Percentiles rank a stretch among this genome's conserved stretches.
phyloP scores from a whole-genome alignment of 1,140 invertebrate genomes.

The Drosophila grimshawi region DNA sequence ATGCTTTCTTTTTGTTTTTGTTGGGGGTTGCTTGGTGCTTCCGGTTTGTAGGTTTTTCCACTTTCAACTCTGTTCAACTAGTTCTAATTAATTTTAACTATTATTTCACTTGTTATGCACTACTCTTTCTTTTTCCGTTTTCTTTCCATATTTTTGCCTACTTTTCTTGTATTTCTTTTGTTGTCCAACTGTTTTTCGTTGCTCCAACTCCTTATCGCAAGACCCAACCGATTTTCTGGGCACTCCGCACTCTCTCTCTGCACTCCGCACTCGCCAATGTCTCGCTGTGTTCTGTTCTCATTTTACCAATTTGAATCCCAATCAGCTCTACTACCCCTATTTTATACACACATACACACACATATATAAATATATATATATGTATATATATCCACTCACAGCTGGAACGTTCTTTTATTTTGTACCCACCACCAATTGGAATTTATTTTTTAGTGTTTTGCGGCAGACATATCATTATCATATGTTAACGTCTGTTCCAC shows the following conservation, averaged over 20 bases:
- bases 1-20: background rate
- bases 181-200: slow-evolving; percentile 8
- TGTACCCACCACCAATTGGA: slow-evolving; percentile 73
- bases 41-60: slow-evolving; percentile 1
- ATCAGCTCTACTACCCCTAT: slow-evolving; percentile 62
- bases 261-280: slow-evolving; percentile 56
- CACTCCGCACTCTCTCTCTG: slow-evolving; percentile 41
- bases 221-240: slow-evolving; percentile 44
- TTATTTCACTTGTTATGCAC: slow-evolving; percentile 1
- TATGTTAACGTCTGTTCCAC: slow-evolving; percentile 60
- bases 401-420: slow-evolving; percentile 53
- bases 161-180: background rate
- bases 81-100: too few species aligned
- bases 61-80: background rate
- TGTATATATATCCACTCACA: background rate
- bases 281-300: slow-evolving; percentile 49
- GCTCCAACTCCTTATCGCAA: slow-evolving; percentile 36
- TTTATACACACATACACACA: slow-evolving; percentile 35
- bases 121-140: background rate
- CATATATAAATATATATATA: too few species aligned
- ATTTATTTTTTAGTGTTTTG: slow-evolving; percentile 19
- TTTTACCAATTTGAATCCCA: slow-evolving; percentile 69
- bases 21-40: slow-evolving; percentile 19
- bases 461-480: slow-evolving; percentile 73
- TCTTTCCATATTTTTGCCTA: background rate